These are phyloP conservation scores for Monopterus albus DNA, from an alignment of 2,113 vertebrate genomes.

Conservation along the genomic window DNA sequence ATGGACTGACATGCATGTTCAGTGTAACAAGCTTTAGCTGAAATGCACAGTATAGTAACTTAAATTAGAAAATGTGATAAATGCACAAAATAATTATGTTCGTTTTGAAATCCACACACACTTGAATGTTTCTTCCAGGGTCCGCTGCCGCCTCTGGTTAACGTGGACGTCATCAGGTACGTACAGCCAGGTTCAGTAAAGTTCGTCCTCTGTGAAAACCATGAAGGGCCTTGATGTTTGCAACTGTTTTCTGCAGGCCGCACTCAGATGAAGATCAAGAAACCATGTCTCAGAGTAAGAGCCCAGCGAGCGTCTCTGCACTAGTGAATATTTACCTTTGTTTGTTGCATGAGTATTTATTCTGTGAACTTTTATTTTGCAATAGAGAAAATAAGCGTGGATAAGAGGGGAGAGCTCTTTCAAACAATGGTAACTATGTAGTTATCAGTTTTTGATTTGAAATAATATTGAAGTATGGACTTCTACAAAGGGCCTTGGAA, in stretches of 20 bases:
- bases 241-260: constrained; percentile 33
- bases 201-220: neutral
- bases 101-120: neutral
- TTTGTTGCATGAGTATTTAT: neutral
- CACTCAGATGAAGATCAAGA: neutral
- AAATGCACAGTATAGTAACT: too few species aligned
- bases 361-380: neutral
- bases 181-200: neutral
- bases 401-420: neutral
- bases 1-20: neutral
- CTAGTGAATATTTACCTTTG: neutral
- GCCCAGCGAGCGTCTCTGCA: accelerated
- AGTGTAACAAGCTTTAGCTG: neutral
- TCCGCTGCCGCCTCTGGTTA: neutral
- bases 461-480: neutral
- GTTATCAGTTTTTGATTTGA: neutral
- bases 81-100: neutral
- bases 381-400: neutral
- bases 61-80: neutral
- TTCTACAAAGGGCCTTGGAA: neutral
- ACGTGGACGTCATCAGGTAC: neutral
- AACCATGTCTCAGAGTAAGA: constrained; percentile 23
- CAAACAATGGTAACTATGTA: constrained; percentile 35
- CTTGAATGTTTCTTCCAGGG: constrained; percentile 35
- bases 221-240: too few species aligned